Percentiles rank a stretch among this genome's conserved stretches.
phyloP scores from a whole-genome alignment of 2,888 invertebrate species.

The Dryococelus australis region DNA sequence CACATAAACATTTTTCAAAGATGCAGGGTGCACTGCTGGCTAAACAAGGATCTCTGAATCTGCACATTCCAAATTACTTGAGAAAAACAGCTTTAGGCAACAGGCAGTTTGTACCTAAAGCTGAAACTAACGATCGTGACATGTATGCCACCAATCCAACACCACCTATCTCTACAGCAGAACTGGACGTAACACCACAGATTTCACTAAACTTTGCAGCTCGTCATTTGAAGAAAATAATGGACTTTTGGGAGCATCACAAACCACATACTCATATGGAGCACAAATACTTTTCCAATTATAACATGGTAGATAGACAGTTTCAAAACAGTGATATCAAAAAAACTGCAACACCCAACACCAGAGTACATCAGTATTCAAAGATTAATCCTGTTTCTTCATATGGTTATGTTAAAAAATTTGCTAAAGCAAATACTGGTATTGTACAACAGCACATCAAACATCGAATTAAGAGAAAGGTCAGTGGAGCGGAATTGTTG shows the following conservation, averaged over 20 bases:
- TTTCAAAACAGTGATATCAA: neutral
- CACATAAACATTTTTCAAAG: neutral
- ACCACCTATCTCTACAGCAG: neutral
- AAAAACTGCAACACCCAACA: neutral
- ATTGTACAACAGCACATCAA: neutral
- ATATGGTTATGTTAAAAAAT: no score
- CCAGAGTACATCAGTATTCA: neutral
- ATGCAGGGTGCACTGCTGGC: neutral
- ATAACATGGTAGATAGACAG: no score
- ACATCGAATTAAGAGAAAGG: neutral
- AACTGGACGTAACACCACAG: neutral
- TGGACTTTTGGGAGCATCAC: neutral
- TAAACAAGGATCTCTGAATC: neutral
- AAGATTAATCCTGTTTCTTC: neutral
- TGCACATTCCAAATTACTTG: neutral
- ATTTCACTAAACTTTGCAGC: neutral
- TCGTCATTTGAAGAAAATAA: neutral
- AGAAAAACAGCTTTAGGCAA: neutral
- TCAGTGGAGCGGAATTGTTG: neutral
- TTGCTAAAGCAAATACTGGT: neutral
- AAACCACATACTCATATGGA: neutral
- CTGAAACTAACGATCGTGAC: neutral
- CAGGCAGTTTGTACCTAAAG: neutral
- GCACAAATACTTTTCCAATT: neutral
- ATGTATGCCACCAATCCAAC: neutral